phyloP scores from a whole-genome alignment of 2,113 vertebrate genomes.

The Panurus biarmicus region DNA sequence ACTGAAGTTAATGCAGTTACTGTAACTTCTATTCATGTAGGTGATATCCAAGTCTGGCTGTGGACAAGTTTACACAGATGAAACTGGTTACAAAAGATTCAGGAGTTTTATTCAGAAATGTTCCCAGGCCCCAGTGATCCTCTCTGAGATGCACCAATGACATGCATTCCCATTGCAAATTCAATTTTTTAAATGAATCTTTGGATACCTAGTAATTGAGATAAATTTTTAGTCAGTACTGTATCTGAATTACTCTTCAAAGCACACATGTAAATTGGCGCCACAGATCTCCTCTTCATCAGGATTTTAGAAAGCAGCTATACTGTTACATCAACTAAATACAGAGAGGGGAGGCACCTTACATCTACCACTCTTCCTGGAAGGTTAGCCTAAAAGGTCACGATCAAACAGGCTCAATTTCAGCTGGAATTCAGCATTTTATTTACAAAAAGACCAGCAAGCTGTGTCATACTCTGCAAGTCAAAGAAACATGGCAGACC shows the following conservation, averaged over 20 bases:
- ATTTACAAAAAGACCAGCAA: not conserved
- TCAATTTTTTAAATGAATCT: not conserved
- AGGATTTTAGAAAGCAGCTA: not conserved
- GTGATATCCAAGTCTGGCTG: fast-evolving
- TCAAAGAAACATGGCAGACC: not conserved
- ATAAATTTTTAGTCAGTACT: not conserved
- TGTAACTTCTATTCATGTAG: not conserved
- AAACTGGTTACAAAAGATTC: not conserved
- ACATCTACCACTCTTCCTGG: not conserved
- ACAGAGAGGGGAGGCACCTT: not conserved
- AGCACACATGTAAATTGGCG: not conserved
- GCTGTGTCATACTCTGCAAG: not conserved
- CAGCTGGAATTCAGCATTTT: not conserved
- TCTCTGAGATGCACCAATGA: not conserved
- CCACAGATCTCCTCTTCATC: not conserved
- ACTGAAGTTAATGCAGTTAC: not conserved
- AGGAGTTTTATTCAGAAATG: not conserved
- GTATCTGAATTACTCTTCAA: not conserved
- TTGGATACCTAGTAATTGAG: not conserved
- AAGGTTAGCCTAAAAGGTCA: not conserved
- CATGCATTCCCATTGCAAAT: fast-evolving
- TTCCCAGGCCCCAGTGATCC: not conserved
- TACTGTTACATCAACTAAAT: not conserved
- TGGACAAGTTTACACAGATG: not conserved
- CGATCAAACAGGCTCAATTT: not conserved